phyloP scores from a whole-genome alignment of 2,888 invertebrate genomes.

The Nemoura dubitans region DNA sequence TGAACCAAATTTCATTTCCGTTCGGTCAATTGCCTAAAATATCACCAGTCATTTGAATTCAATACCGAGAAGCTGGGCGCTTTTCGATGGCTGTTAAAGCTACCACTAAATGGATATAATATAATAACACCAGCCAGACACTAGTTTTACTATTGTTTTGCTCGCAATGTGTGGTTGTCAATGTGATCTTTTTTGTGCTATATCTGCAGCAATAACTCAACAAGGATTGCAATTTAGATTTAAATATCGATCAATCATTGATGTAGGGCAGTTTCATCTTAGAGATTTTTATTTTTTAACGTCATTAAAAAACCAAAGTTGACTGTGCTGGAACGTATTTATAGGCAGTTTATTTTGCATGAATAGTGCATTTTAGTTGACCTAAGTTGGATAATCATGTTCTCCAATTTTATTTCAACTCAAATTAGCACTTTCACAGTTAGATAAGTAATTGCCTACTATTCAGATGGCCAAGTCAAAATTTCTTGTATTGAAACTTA shows the following conservation, averaged over 20 bases:
- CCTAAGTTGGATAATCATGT: not conserved
- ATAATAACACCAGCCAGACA: constrained; percentile 21
- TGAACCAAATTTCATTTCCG: not conserved
- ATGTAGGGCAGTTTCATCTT: constrained; percentile 45
- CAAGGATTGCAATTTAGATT: constrained; percentile 51
- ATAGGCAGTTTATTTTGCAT: not conserved
- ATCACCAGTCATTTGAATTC: not conserved
- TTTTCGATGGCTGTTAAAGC: not conserved
- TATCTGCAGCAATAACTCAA: constrained; percentile 51
- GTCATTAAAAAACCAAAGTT: constrained; percentile 22
- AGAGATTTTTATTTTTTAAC: constrained; percentile 49
- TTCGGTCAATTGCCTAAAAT: not conserved
- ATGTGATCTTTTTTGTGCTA: constrained; percentile 51
- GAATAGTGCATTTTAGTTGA: not conserved
- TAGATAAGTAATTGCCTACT: not conserved
- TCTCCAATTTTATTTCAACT: not conserved
- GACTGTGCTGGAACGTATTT: not conserved
- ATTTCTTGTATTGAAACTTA: constrained; percentile 46
- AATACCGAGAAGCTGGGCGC: not conserved
- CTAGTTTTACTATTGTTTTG: constrained; percentile 50
- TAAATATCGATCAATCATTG: not conserved
- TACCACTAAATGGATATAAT: not conserved
- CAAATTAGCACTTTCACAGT: not conserved
- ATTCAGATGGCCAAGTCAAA: constrained; percentile 41
- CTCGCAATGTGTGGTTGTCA: constrained; percentile 48